Evolutionary conservation across 1,140 invertebrate genomes (phyloP), one percentile per base, ranked within the genome.

Genomic region (Amyelois transitella): DNA sequence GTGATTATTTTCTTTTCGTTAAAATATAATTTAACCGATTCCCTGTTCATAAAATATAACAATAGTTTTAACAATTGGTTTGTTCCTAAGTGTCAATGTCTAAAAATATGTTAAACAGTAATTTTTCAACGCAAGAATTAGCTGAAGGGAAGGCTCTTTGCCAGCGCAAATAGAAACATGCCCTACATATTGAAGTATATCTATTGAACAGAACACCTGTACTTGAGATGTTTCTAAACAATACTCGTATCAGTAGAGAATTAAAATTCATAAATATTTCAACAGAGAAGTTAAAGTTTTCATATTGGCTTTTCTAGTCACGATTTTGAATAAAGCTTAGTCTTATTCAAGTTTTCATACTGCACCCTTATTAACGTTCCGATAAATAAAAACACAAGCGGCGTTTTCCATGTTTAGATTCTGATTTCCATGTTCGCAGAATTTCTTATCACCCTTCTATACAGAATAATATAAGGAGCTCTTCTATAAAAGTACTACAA

Each of bases 221-320:
- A 8, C 59, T 69, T 51, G 57, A 53, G 44, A 53, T 60, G 60
- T 67, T 69, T 62, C 50, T 43, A 52, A 25, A 48, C 45, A 32
- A 59, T 45, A 24, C 55, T 63, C 61, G 49, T 21, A 54, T 60
- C n/a, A n/a, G 8, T 38, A 12, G 45, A 22, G 17, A 22, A 48
- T 48, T n/a, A 21, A 19, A 20, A 48, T 48, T 48, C 45, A 48
- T 48, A 48, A 48, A 48, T 48, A 48, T 48, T 48, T 21, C 45
- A 48, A 48, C 19, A 45, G 43, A 4, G 4, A 3, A 6, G 4
- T 4, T 43, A 44, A 18, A 48, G 18, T 48, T 48, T 21, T 18
- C 20, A 48, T 19, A 48, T 18, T 18, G 20, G 45, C n/a, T 48
- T 48, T 19, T 10, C 45, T 19, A 48, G 21, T 7, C 19, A 10